These are phyloP conservation scores for Epinephelus fuscoguttatus DNA, from an alignment of 2,113 vertebrate genomes.

Conservation along the genomic window DNA sequence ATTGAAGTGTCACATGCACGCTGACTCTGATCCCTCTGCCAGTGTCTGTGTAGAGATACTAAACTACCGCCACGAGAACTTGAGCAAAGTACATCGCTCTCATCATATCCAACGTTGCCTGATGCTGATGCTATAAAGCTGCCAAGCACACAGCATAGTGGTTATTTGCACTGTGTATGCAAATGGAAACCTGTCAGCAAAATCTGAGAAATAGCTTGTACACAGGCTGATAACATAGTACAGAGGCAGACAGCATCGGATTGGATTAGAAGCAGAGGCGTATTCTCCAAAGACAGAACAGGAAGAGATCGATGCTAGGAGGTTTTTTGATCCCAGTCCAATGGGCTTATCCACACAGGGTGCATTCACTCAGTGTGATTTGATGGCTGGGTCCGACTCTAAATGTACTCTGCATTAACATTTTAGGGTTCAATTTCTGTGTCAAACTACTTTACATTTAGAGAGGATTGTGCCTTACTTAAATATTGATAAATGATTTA, in stretches of 20 bases:
- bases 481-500: slow-evolving; percentile 23
- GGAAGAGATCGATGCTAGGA: slow-evolving; percentile 69
- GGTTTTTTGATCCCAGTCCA: slow-evolving; percentile 65
- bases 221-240: slow-evolving; percentile 31
- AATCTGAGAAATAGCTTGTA: slow-evolving; percentile 42
- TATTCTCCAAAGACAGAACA: slow-evolving; percentile 54
- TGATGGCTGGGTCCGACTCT: slow-evolving; percentile 20
- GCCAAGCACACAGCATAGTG: slow-evolving; percentile 2
- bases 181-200: slow-evolving; percentile 66
- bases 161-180: slow-evolving; percentile 26
- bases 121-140: slow-evolving; percentile 43
- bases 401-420: slow-evolving; percentile 53
- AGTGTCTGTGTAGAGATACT: slow-evolving; percentile 12
- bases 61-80: slow-evolving; percentile 15
- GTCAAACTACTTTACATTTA: slow-evolving; percentile 35
- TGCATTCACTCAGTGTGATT: slow-evolving; percentile 44
- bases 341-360: slow-evolving; percentile 41
- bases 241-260: slow-evolving; percentile 51
- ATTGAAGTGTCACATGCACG: slow-evolving; percentile 22
- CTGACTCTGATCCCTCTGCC: slow-evolving; percentile 30
- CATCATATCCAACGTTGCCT: slow-evolving; percentile 1
- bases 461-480: slow-evolving; percentile 9
- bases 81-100: background rate
- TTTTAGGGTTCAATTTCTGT: slow-evolving; percentile 34
- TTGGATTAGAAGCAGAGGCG: slow-evolving; percentile 56